Percentiles rank a stretch among this genome's conserved stretches.
Conservation (phyloP, 1,140 invertebrate species). For the Drosophila azteca region DNA sequence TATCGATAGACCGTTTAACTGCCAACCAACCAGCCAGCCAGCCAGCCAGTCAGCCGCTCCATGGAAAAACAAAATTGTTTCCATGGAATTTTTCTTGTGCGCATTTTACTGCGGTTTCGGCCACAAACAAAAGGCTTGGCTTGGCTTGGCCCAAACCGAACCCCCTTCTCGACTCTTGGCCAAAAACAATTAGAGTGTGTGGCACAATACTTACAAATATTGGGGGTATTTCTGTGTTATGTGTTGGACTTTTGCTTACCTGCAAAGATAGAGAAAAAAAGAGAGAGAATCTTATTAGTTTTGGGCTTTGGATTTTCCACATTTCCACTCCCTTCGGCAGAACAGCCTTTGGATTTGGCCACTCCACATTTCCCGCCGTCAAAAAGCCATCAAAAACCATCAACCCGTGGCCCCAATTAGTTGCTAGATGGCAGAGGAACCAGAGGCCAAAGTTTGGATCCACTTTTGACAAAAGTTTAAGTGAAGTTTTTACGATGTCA, state of each 20-base stretch:
- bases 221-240: slow-evolving; percentile 23
- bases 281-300: slow-evolving; percentile 63
- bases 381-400: slow-evolving; percentile 20
- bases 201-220: slow-evolving; percentile 48
- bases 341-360: no score
- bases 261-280: slow-evolving; percentile 54
- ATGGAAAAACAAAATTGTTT: slow-evolving; percentile 57
- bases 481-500: slow-evolving; percentile 52
- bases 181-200: slow-evolving; percentile 44
- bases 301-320: slow-evolving; percentile 36
- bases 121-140: slow-evolving; percentile 38
- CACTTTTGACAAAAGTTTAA: slow-evolving; percentile 32
- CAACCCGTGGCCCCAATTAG: slow-evolving; percentile 33
- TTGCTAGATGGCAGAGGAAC: slow-evolving; percentile 14
- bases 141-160: no score
- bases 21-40: slow-evolving; percentile 41
- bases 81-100: slow-evolving; percentile 53
- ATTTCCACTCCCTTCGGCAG: background rate
- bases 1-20: slow-evolving; percentile 66
- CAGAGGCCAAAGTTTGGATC: slow-evolving; percentile 17
- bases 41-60: slow-evolving; percentile 16
- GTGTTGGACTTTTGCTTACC: slow-evolving; percentile 60
- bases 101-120: slow-evolving; percentile 55
- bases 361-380: background rate
- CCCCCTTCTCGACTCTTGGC: slow-evolving; percentile 3